Conservation (phyloP, 2,113 vertebrate genomes). For the Rhea americana region DNA sequence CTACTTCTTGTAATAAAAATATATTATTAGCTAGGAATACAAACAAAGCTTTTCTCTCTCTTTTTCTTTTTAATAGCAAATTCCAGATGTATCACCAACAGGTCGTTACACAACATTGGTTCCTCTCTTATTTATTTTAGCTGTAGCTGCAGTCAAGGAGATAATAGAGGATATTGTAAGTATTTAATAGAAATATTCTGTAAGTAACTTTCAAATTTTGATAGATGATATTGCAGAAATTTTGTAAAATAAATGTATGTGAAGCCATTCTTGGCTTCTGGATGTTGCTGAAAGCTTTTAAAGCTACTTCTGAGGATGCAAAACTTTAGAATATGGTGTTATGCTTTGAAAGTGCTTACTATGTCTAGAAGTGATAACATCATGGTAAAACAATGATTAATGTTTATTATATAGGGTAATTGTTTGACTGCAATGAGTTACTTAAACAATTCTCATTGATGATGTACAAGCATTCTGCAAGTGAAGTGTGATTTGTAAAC, state of each 20-base stretch:
- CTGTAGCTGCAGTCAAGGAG: conserved; percentile 96
- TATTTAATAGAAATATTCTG: conserved; percentile 37
- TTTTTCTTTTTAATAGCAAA: conserved; percentile 84
- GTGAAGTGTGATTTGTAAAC: neutral
- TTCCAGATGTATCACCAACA: conserved; percentile 97
- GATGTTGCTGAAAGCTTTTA: neutral
- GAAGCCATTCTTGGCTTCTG: neutral
- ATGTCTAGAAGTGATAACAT: neutral
- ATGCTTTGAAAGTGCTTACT: neutral
- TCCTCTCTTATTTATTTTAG: conserved; percentile 95
- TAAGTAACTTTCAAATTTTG: neutral
- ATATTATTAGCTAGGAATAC: neutral
- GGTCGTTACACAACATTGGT: conserved; percentile 97
- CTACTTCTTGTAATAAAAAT: neutral
- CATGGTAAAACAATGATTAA: neutral
- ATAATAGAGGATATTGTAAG: conserved; percentile 98
- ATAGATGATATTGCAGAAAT: neutral
- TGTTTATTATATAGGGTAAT: neutral
- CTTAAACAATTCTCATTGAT: neutral
- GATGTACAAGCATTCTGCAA: neutral
- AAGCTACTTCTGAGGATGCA: neutral
- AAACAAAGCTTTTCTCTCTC: neutral
- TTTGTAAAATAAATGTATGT: neutral
- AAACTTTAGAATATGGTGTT: neutral
- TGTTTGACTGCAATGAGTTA: neutral